Base-by-base conservation (phyloP, 2,113 vertebrate species). In the Tetrao urogallus region DNA sequence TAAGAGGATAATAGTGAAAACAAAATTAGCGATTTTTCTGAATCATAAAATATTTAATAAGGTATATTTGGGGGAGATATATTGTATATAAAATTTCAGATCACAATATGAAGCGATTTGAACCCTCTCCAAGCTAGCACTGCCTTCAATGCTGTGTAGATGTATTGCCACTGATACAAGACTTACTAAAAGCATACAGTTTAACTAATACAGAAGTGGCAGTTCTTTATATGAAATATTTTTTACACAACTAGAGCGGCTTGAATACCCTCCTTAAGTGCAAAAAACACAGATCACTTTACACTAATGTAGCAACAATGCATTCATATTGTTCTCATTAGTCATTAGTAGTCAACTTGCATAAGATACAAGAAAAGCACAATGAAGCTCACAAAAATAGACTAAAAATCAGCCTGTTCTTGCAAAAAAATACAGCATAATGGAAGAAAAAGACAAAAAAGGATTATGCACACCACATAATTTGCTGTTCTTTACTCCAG, bases 41-140 rank as follows among this genome's bases (percentile, higher is more conserved):
- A 99, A 98, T 99, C 98, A 99, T 98, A 98, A 99, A 99, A 99
- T 99, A 99, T 99, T 99, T 99, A 99, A 98, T 99, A 98, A 97
- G 98, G 98, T 99, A 99, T 99, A 99, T 98, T 99, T 98, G 97
- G 98, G 98, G 65, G 98, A 97, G 97, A 98, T 98, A 99, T 99
- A 98, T 98, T 99, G 99, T 99, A 99, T 99, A 99, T 99, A 99
- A 99, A 99, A 99, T 99, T 98, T 99, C 98, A 98, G 98, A 98
- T 99, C 98, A 99, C 99, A 98, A 99, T 98, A 99, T 98, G 98
- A 99, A 99, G 98, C 98, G 69, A 98, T 98, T 98, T 98, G 97
- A 98, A 97, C 95, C 97, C 90, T 98, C 97, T 98, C 97, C 97
- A 98, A 98, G 98, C 98, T 98, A 98, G 97, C 97, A 97, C 97